These are phyloP conservation scores for Triplophysa siluroides DNA, from an alignment of 2,113 vertebrate species.

Conservation along the genomic window DNA sequence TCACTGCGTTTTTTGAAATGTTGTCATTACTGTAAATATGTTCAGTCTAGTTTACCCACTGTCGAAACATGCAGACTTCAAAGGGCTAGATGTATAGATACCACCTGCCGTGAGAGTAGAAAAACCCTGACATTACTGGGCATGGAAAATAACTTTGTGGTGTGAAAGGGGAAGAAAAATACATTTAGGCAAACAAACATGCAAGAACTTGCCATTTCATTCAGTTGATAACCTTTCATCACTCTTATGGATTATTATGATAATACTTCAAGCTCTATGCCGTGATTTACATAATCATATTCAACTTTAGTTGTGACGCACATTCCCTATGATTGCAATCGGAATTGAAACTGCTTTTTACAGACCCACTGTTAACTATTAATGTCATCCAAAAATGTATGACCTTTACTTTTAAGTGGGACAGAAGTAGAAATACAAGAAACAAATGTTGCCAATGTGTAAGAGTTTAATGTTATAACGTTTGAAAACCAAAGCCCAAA, in stretches of 20 bases:
- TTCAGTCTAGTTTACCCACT: constrained; percentile 23
- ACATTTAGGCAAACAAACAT: not conserved
- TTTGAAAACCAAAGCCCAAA: too few species aligned
- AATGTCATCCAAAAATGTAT: too few species aligned
- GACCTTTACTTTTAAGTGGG: too few species aligned
- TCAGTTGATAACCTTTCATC: constrained; percentile 1
- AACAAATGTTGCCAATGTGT: too few species aligned
- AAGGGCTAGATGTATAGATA: not conserved
- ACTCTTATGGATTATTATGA: not conserved
- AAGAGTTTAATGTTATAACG: too few species aligned
- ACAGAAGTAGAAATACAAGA: too few species aligned
- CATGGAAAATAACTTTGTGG: not conserved
- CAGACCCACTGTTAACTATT: too few species aligned
- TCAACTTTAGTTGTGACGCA: not conserved
- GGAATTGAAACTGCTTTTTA: not conserved
- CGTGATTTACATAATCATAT: constrained; percentile 26
- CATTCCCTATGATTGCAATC: not conserved
- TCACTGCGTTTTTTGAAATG: constrained; percentile 5
- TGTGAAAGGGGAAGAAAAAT: not conserved
- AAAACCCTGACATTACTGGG: not conserved
- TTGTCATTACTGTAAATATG: constrained; percentile 31
- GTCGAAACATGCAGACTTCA: constrained; percentile 2
- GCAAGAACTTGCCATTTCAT: not conserved
- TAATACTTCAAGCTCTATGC: constrained; percentile 11
- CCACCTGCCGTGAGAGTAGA: constrained; percentile 16